These are phyloP conservation scores for Ictalurus furcatus DNA, from an alignment of 2,113 vertebrate species.

Conservation along the genomic window DNA sequence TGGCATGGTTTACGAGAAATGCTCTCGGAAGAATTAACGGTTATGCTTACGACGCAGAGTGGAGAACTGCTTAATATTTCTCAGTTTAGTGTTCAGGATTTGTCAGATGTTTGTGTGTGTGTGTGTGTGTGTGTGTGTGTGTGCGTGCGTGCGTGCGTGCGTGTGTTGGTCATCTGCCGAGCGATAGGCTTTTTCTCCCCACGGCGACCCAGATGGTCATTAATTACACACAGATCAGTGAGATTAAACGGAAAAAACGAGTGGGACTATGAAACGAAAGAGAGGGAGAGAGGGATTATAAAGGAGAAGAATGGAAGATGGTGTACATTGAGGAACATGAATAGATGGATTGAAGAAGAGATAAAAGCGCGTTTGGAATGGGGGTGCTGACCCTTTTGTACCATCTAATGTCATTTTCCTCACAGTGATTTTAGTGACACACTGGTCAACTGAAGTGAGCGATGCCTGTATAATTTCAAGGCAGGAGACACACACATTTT, in stretches of 20 bases:
- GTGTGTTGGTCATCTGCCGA: conserved; percentile 64
- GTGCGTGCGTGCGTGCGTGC: conserved; percentile 27
- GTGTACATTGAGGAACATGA: background rate
- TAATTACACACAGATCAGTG: conserved; percentile 71
- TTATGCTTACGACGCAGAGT: background rate
- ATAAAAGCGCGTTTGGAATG: background rate
- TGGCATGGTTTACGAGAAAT: background rate
- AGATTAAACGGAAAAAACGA: conserved; percentile 65
- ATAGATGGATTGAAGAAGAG: background rate
- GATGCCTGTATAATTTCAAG: background rate
- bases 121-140: conserved; percentile 24
- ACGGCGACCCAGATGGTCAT: conserved; percentile 74
- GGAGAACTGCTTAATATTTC: background rate
- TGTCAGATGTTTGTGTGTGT: conserved; percentile 2
- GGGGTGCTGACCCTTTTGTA: background rate
- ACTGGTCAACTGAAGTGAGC: background rate
- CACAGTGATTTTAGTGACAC: background rate
- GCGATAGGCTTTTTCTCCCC: conserved; percentile 65
- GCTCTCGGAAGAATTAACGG: background rate
- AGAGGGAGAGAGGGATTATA: conserved; percentile 42
- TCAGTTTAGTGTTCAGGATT: background rate
- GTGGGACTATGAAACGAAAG: conserved; percentile 39
- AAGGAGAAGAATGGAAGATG: conserved; percentile 12
- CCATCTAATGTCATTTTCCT: background rate
- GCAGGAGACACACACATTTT: conserved; percentile 31